A percentile compares a stretch with the other conserved stretches of the same genome.
Conservation (phyloP, 2,888 invertebrate genomes). For the Phorcus lineatus region DNA sequence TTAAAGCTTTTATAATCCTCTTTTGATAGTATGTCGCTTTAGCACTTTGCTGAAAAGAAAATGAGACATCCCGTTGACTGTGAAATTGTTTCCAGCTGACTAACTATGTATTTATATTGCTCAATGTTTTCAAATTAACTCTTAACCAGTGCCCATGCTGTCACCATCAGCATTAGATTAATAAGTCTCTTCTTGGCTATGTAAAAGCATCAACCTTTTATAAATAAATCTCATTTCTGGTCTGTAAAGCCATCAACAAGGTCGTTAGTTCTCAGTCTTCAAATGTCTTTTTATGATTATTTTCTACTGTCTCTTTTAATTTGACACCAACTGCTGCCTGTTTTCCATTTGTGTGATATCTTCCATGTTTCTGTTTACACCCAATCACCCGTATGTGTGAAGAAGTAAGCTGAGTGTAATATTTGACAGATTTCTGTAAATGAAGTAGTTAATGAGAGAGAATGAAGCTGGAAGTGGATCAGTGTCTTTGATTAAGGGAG, state of each 20-base stretch:
- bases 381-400: too few relatives aligned
- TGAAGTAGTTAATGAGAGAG: too few relatives aligned
- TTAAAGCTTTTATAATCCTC: too few relatives aligned
- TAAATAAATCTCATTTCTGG: not conserved
- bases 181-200: not conserved
- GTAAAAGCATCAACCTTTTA: too few relatives aligned
- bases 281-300: constrained; percentile 11
- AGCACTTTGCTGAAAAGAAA: not conserved
- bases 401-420: too few relatives aligned
- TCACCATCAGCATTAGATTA: not conserved
- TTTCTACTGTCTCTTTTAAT: not conserved
- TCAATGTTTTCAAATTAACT: constrained; percentile 12
- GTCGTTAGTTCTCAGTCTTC: not conserved
- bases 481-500: too few relatives aligned
- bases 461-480: too few relatives aligned
- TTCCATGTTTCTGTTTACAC: not conserved
- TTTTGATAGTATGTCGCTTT: not conserved
- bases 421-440: too few relatives aligned
- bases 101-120: not conserved
- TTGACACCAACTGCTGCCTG: not conserved
- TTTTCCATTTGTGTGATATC: constrained; percentile 3
- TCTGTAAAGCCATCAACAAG: not conserved
- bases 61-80: not conserved
- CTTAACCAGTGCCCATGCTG: not conserved
- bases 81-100: not conserved